A percentile compares a stretch with the other conserved stretches of the same genome.
Evolutionary conservation across 2,113 vertebrate genomes (phyloP).

Genomic region (Protobothrops flavoviridis): DNA sequence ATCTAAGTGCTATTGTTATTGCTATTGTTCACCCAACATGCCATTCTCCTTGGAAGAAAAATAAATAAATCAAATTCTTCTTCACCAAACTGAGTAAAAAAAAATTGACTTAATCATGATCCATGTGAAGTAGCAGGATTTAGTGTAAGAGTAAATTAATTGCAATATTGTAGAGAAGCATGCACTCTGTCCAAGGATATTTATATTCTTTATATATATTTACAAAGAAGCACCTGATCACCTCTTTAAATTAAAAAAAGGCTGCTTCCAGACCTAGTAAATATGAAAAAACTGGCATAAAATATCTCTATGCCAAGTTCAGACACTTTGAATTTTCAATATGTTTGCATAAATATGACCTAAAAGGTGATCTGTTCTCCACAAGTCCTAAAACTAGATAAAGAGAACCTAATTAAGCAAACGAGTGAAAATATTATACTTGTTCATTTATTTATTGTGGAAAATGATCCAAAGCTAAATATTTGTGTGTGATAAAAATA

Average conservation of each 20-base stretch:
- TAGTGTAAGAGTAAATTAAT: background rate
- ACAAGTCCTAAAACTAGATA: background rate
- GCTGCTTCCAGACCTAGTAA: background rate
- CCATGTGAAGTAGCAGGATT: background rate
- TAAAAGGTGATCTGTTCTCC: background rate
- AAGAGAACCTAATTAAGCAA: background rate
- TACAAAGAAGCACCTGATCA: background rate
- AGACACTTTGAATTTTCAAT: background rate
- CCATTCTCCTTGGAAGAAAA: background rate
- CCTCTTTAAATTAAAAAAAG: background rate
- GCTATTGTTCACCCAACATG: background rate
- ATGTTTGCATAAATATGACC: background rate
- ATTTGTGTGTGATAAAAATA: background rate
- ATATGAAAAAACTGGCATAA: background rate
- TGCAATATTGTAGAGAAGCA: background rate
- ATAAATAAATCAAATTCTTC: background rate
- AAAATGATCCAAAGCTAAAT: background rate
- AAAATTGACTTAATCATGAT: background rate
- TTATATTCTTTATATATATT: background rate
- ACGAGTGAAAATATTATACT: background rate
- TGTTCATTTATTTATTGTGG: too few species aligned
- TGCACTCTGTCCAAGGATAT: background rate
- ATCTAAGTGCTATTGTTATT: too few species aligned
- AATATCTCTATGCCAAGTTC: too few species aligned
- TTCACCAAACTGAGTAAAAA: background rate